phyloP scores from a whole-genome alignment of 1,140 invertebrate genomes.

The Dysdera silvatica region DNA sequence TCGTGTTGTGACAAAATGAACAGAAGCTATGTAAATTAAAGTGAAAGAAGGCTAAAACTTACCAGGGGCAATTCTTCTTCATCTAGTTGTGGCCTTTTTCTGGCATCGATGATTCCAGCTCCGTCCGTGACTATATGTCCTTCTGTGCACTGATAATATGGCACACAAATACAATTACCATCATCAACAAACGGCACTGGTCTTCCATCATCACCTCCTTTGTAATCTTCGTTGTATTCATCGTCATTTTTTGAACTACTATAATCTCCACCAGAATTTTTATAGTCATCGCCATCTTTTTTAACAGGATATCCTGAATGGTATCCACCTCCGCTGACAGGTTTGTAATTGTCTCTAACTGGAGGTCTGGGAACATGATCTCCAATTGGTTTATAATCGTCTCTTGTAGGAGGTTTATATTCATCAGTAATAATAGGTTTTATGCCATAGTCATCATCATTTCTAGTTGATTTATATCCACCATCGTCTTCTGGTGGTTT shows the following conservation, averaged over 20 bases:
- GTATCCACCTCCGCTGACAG: background rate
- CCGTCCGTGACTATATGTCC: constrained; percentile 62
- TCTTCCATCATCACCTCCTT: background rate
- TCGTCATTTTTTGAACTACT: background rate
- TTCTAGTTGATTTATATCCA: background rate
- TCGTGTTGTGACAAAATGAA: no score
- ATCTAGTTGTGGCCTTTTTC: constrained; percentile 36
- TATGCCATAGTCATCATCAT: background rate
- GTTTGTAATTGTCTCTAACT: no score
- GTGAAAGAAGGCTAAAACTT: background rate
- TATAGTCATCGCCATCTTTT: background rate
- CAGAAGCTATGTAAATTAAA: no score
- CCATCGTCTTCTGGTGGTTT: background rate
- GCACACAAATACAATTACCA: constrained; percentile 40
- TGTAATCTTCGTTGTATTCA: background rate
- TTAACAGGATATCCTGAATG: background rate
- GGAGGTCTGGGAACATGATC: constrained; percentile 9
- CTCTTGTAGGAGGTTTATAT: background rate
- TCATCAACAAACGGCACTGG: constrained; percentile 1
- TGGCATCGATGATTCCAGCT: constrained; percentile 65
- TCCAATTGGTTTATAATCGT: no score
- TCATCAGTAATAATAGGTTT: background rate
- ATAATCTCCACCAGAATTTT: background rate
- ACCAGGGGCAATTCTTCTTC: constrained; percentile 15
- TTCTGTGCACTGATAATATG: constrained; percentile 61